Evolutionary conservation across 2,113 vertebrate species (phyloP), one percentile per base, ranked within the genome.

Genomic region (Elachura formosa): DNA sequence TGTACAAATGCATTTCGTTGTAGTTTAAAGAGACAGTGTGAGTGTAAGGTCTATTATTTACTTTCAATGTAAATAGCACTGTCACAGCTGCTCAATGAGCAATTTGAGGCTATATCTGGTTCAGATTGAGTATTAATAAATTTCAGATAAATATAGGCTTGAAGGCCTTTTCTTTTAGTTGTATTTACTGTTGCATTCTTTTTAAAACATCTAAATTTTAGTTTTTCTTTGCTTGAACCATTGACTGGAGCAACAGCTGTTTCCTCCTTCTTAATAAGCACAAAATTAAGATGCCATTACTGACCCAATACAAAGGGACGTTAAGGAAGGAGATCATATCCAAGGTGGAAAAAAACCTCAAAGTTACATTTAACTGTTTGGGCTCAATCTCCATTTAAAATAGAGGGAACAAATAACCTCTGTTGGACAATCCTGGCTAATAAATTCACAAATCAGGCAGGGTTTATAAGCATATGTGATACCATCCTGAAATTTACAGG

Each of bases 1-100:
- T 46, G 10, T 12, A 33, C 0, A 0, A 16, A 11, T 41, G 13
- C 14, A 43, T 41, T 79, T 59, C 40, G 10, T 29, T 41, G 29
- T 21, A 33, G 22, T 58, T 87, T 78, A 41, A 26, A 84, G 29
- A 4, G 8, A 8, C 12, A 33, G 13, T 6, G 5, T 25, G 12
- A 4, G 3, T 52, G 8, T 34, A 61, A 58, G 6, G 7, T 59
- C 45, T 61, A 12, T 46, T 43, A 28, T 9, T 11, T 23, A 31
- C 3, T 23, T 79, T 43, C 48, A 52, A 31, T 18, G 38, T 56
- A 36, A 86, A 51, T 29, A 80, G 4, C 29, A 76, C 10, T 4
- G 4, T 51, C 40, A 46, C 6, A 63, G 22, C 33, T 38, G 17
- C 41, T 58, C 23, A 40, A 12, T 45, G 33, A 52, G 22, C 45